Conservation (phyloP, 2,797 vertebrate genomes). For the Pristis pectinata region DNA sequence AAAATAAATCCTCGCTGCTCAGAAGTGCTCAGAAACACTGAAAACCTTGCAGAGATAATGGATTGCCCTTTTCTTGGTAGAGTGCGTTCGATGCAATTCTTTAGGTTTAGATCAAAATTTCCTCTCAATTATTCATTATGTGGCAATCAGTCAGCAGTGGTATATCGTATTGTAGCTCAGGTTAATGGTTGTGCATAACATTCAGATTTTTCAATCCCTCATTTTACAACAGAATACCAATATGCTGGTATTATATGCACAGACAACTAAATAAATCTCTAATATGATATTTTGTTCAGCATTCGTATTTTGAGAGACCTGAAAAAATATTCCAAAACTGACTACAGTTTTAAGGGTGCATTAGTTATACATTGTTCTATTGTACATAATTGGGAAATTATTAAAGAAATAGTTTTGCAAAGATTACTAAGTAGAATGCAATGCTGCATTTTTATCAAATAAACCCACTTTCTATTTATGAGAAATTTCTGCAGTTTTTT, state of each 20-base stretch:
- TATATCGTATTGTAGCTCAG: not conserved
- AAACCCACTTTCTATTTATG: not conserved
- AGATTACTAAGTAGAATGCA: not conserved
- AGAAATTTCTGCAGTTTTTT: not conserved
- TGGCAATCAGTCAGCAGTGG: not conserved
- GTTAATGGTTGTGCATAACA: not conserved
- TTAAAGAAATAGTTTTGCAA: not conserved
- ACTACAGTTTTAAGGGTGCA: not conserved
- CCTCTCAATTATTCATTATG: not conserved
- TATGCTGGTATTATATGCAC: not conserved
- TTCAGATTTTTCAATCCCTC: not conserved
- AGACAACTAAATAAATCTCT: conserved; percentile 8
- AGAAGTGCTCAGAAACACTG: not conserved
- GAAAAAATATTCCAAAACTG: not conserved
- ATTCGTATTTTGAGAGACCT: not conserved
- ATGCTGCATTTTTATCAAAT: not conserved
- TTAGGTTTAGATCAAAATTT: not conserved
- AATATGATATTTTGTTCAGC: not conserved
- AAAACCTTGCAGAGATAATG: not conserved
- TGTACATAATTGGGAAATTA: not conserved
- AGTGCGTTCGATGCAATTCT: not conserved
- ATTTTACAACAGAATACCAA: conserved; percentile 35
- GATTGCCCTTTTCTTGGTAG: not conserved
- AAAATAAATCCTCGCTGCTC: not conserved
- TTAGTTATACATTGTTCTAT: not conserved